Conservation (phyloP, 1,140 invertebrate species). For the Phthorimaea operculella region DNA sequence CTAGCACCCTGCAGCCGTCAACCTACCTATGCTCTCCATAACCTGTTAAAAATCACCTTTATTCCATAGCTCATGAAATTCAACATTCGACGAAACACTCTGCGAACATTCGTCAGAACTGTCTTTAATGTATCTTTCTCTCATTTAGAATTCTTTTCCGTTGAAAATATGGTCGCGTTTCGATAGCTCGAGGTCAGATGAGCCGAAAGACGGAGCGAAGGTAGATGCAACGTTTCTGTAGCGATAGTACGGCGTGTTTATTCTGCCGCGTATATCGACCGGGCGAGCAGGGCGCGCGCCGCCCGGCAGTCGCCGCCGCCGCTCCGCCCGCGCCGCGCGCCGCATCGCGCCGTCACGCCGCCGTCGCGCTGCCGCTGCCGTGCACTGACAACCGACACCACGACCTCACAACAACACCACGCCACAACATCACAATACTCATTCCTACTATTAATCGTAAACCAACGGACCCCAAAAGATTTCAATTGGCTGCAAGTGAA, state of each 20-base stretch:
- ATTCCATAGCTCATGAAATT: background rate
- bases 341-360: slow-evolving; percentile 13
- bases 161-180: background rate
- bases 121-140: background rate
- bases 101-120: background rate
- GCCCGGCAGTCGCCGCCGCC: slow-evolving; percentile 40
- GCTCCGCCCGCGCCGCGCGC: slow-evolving; percentile 30
- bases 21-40: background rate
- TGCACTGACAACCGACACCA: slow-evolving; percentile 16
- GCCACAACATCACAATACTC: background rate
- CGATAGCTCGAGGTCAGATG: background rate
- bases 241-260: slow-evolving; percentile 41
- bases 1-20: background rate
- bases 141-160: background rate
- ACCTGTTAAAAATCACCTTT: background rate
- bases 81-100: background rate
- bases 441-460: background rate
- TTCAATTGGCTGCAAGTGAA: slow-evolving; percentile 18
- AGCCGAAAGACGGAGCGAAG: background rate
- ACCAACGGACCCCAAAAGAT: background rate
- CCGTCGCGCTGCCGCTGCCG: slow-evolving; percentile 34
- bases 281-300: slow-evolving; percentile 43
- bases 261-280: slow-evolving; percentile 64
- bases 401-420: slow-evolving; percentile 1
- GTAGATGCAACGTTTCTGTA: background rate